These are phyloP conservation scores for Trichacis sp. DNA, from an alignment of 2,888 invertebrate species.

Conservation along the genomic window DNA sequence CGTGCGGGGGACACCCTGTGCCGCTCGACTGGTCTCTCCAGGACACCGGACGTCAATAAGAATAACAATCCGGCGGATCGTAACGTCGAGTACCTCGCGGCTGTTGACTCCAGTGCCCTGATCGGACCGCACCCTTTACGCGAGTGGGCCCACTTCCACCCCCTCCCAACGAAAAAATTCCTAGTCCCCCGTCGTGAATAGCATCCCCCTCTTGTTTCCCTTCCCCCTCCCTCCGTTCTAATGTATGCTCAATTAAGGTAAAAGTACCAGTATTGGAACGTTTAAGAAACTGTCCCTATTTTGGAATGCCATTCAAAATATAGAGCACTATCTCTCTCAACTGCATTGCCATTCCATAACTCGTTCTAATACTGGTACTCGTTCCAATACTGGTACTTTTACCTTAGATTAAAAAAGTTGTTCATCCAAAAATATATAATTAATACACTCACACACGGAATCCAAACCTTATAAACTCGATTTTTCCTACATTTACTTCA, in stretches of 20 bases:
- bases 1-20: constrained; percentile 10
- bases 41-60: constrained; percentile 48
- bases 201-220: constrained; percentile 49
- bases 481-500: too few relatives aligned
- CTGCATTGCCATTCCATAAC: too few relatives aligned
- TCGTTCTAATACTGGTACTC: too few relatives aligned
- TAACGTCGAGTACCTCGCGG: constrained; percentile 42
- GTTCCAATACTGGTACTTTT: too few relatives aligned
- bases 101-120: constrained; percentile 44
- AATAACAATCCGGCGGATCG: constrained; percentile 50
- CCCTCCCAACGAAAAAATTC: constrained; percentile 58
- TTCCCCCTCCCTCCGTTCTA: constrained; percentile 56
- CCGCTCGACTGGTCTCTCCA: constrained; percentile 40
- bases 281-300: too few relatives aligned
- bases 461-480: too few relatives aligned
- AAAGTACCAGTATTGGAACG: too few relatives aligned
- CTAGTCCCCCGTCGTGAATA: constrained; percentile 63
- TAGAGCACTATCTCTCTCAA: too few relatives aligned
- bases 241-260: too few relatives aligned
- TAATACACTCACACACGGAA: too few relatives aligned
- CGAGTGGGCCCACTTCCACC: constrained; percentile 48
- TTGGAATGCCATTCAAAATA: too few relatives aligned
- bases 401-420: constrained; percentile 66
- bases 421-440: too few relatives aligned
- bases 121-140: constrained; percentile 56